Base-by-base conservation (phyloP, 1,140 invertebrate species). In the Euborellia annulipes region DNA sequence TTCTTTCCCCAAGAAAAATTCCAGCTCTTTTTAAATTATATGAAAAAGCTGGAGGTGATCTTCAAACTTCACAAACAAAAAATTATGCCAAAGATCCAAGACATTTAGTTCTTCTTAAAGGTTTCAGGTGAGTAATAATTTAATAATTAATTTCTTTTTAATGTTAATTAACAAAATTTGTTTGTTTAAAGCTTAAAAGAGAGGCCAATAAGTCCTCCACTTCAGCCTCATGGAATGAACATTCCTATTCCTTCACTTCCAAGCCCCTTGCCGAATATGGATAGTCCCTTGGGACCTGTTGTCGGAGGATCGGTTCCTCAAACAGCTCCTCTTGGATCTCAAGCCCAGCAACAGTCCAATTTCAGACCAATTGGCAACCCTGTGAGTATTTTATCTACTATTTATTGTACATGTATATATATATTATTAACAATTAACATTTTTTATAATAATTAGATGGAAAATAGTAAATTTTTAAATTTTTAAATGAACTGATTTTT, bases 11-110 rank as follows among this genome's bases (percentile, higher is more conserved):
- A 2, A 66, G 88, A 36, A 88, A 91, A 62, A 82, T 93, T 49
- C 81, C 88, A 1, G 71, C 77, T 0, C 59, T 88, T 1, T 77
- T 80, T 48, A 79, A 80, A 54, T 60, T 88, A 9, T 87, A 84
- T 58, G 82, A 85, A 55, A 82, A 84, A 61, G 83, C 85, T 11
- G 87, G 85, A 9, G 87, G 86, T 0, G 87, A 91, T 65, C 62
- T 88, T 9, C 70, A 72, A 23, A 71, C 75, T 0, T 79, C 79
- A 0, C 76, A 85, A 47, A 83, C 76, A 3, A 90, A 93, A 60
- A 91, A 91, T 57, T 95, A 90, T 61, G 84, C 88, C 0, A 86
- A 89, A 65, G 88, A 91, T 62, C 75, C 79, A 0, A 64, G 85
- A 13, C 85, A 91, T 65, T 66, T 92, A 43, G 81, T 91, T 6